phyloP scores from a whole-genome alignment of 2,888 invertebrate species.

The Pedicia rivosa region DNA sequence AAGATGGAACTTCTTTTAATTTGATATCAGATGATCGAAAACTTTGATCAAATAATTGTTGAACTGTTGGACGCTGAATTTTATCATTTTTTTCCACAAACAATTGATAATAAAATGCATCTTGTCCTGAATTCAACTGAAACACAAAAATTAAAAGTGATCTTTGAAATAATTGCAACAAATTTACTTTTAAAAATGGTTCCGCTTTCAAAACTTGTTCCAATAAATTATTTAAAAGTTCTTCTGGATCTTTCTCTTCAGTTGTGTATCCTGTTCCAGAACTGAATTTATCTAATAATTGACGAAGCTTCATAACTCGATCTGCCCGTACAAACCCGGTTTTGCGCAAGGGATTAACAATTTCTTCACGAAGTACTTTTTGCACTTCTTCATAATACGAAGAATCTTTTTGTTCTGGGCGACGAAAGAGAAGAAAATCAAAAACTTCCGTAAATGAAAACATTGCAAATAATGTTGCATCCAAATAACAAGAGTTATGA shows the following conservation, averaged over 20 bases:
- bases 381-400: slow-evolving; percentile 55
- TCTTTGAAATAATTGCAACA: too few species aligned
- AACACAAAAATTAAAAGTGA: too few species aligned
- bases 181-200: slow-evolving; percentile 74
- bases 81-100: slow-evolving; percentile 87
- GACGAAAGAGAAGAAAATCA: slow-evolving; percentile 72
- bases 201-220: slow-evolving; percentile 82
- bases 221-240: slow-evolving; percentile 84
- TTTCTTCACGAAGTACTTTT: slow-evolving; percentile 79
- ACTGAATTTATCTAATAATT: slow-evolving; percentile 71
- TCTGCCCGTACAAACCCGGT: slow-evolving; percentile 89
- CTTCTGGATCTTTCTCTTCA: slow-evolving; percentile 96
- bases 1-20: slow-evolving; percentile 82
- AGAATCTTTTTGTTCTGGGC: slow-evolving; percentile 46
- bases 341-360: slow-evolving; percentile 86
- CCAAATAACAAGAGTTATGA: slow-evolving; percentile 95
- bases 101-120: slow-evolving; percentile 86
- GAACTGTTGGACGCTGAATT: slow-evolving; percentile 76
- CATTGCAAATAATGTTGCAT: slow-evolving; percentile 95
- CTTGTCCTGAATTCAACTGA: slow-evolving; percentile 74
- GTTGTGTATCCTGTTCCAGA: slow-evolving; percentile 81
- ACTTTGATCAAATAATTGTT: slow-evolving; percentile 88
- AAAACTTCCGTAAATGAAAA: slow-evolving; percentile 92
- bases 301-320: slow-evolving; percentile 84
- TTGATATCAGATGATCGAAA: slow-evolving; percentile 87